Evolutionary conservation across 2,113 vertebrate species (phyloP).

Genomic region (Craseonycteris thonglongyai): DNA sequence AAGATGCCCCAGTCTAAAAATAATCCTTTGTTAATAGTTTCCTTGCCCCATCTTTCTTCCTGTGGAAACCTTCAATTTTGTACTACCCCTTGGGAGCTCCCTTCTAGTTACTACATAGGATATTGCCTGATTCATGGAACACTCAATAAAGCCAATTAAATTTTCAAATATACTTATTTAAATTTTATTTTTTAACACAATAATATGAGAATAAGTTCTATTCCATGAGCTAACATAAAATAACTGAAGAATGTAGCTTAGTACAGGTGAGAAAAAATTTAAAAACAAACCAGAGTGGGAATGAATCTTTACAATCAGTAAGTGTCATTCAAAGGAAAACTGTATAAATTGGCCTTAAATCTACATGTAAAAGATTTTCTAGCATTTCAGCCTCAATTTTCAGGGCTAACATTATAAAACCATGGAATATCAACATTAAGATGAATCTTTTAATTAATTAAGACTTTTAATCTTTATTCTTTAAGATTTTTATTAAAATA

Average conservation of each 20-base stretch:
- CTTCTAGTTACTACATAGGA: neutral
- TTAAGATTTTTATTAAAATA: too few species aligned
- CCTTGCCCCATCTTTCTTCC: too few species aligned
- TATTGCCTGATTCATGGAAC: neutral
- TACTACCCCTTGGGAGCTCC: neutral
- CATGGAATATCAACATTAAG: neutral
- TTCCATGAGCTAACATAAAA: constrained; percentile 11
- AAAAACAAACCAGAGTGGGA: neutral
- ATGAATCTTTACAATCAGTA: neutral
- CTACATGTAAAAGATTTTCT: neutral
- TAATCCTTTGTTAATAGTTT: neutral
- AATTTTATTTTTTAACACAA: neutral
- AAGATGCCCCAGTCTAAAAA: neutral
- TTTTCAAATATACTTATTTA: neutral
- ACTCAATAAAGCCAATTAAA: neutral
- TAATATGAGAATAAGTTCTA: neutral
- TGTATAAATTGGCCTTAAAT: neutral
- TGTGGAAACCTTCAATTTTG: neutral
- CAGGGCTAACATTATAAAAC: neutral
- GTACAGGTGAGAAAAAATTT: neutral
- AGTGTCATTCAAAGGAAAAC: neutral
- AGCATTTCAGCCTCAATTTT: neutral
- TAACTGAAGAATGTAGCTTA: neutral
- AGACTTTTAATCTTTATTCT: too few species aligned
- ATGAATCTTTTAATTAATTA: neutral